These are phyloP conservation scores for Lasioglossum oenotherae DNA, from an alignment of 2,888 invertebrate genomes.

Conservation along the genomic window DNA sequence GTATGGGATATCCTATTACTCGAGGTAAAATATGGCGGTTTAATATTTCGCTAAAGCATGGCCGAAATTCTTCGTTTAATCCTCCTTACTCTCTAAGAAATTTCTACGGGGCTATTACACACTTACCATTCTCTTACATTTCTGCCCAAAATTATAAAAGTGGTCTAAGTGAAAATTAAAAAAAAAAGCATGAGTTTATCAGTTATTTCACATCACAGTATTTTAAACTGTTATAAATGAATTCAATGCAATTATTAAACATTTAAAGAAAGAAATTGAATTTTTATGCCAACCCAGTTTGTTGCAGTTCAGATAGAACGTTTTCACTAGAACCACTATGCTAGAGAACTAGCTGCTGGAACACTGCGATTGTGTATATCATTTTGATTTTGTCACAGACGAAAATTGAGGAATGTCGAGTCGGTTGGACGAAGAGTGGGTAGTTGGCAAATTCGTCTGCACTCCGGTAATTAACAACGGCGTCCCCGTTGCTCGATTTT, in stretches of 20 bases:
- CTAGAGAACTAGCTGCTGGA: background rate
- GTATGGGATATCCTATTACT: background rate
- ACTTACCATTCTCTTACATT: too few relatives aligned
- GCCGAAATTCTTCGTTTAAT: background rate
- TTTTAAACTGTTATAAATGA: too few relatives aligned
- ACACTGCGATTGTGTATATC: background rate
- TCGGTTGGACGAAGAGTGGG: background rate
- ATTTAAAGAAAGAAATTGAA: too few relatives aligned
- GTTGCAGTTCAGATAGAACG: too few relatives aligned
- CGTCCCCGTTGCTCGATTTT: background rate
- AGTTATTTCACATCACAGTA: too few relatives aligned
- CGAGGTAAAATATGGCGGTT: background rate
- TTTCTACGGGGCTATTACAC: too few relatives aligned
- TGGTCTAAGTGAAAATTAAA: too few relatives aligned
- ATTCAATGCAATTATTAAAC: too few relatives aligned
- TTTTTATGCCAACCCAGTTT: too few relatives aligned
- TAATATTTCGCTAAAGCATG: background rate
- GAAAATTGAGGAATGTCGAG: background rate
- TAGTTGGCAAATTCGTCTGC: background rate
- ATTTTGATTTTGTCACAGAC: background rate
- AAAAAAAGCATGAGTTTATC: too few relatives aligned
- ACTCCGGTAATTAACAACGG: background rate
- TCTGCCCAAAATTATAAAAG: too few relatives aligned
- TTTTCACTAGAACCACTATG: too few relatives aligned
- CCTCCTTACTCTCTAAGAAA: background rate